Conservation (phyloP, 1,140 invertebrate genomes). For the Euura saliciscinereae region DNA sequence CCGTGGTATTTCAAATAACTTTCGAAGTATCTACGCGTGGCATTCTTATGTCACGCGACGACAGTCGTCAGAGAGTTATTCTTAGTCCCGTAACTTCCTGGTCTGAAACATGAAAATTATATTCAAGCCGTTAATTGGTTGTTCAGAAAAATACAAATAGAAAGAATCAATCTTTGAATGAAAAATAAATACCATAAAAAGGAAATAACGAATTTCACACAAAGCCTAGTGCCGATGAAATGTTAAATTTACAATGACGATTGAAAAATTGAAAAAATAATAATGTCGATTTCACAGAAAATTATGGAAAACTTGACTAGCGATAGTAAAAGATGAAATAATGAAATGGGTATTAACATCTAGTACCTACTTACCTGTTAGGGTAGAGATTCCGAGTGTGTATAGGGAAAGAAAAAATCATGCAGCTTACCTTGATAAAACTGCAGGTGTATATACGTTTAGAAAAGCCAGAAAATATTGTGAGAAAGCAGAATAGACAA, state of each 20-base stretch:
- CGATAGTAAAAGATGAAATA: not conserved
- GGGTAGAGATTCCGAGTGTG: not conserved
- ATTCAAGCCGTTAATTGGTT: not conserved
- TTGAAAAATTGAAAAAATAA: too few species aligned
- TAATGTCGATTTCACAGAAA: too few species aligned
- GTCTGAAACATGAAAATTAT: slow-evolving; percentile 34
- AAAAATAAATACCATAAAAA: too few species aligned
- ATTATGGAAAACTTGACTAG: too few species aligned
- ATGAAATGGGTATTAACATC: not conserved
- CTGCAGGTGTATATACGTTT: not conserved
- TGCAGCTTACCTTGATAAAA: not conserved
- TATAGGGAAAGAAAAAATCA: not conserved
- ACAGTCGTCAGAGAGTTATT: slow-evolving; percentile 49
- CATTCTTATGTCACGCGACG: slow-evolving; percentile 39
- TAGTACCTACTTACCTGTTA: not conserved
- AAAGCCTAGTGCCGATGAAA: too few species aligned
- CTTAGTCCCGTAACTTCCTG: slow-evolving; percentile 41
- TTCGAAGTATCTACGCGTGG: not conserved
- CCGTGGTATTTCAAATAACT: slow-evolving; percentile 1
- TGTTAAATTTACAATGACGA: too few species aligned
- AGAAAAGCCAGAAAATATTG: not conserved
- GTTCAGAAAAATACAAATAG: slow-evolving; percentile 8
- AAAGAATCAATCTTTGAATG: not conserved
- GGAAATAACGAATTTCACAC: too few species aligned
- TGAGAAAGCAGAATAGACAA: not conserved